These are phyloP conservation scores for Sparus aurata DNA, from an alignment of 2,797 vertebrate genomes.

Conservation along the genomic window DNA sequence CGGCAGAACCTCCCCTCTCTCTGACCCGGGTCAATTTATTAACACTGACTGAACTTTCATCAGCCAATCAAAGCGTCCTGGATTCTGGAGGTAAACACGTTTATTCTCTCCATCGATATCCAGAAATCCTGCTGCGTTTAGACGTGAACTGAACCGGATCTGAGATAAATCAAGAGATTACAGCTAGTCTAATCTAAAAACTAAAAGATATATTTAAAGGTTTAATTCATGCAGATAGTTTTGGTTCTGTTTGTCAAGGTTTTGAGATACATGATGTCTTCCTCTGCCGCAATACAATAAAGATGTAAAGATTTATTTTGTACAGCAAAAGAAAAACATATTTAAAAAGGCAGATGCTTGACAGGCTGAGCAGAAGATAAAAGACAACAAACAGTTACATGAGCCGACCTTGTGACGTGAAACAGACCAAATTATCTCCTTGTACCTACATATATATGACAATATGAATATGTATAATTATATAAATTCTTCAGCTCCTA, in stretches of 20 bases:
- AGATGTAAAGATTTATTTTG: no score
- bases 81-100: constrained; percentile 1
- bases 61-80: constrained; percentile 15
- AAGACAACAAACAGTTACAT: no score
- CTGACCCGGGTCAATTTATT: constrained; percentile 11
- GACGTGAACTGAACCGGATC: no score
- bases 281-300: neutral
- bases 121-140: neutral
- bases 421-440: no score
- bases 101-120: neutral
- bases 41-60: constrained; percentile 42
- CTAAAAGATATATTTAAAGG: neutral
- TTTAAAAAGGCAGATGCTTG: no score
- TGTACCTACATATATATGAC: no score
- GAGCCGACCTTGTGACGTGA: no score
- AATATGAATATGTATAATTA: no score
- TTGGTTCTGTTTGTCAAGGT: neutral
- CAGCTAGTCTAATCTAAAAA: neutral
- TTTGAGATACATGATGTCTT: neutral
- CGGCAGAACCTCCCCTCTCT: neutral
- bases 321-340: no score
- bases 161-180: neutral
- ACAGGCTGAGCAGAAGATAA: no score
- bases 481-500: no score
- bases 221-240: neutral